Conservation (phyloP, 2,888 invertebrate genomes). For the Apamea epomidion region DNA sequence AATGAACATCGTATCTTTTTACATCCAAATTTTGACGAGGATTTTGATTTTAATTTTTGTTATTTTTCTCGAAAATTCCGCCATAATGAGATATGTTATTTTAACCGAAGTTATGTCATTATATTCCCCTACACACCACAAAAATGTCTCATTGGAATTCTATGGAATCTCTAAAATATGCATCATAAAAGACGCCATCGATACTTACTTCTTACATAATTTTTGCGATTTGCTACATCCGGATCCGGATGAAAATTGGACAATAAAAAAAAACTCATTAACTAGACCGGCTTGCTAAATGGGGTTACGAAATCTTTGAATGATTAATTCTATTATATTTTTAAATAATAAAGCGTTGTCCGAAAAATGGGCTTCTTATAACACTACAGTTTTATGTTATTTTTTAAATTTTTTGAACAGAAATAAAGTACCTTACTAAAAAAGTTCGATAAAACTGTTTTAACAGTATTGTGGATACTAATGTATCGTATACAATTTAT, state of each 20-base stretch:
- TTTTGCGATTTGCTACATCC: neutral
- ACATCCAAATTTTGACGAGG: neutral
- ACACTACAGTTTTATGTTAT: neutral
- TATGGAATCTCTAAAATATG: neutral
- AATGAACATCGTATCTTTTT: neutral
- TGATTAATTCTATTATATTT: neutral
- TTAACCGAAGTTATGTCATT: neutral
- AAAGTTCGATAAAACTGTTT: neutral
- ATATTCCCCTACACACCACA: neutral
- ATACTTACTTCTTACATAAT: neutral
- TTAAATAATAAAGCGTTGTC: neutral
- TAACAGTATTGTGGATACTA: neutral
- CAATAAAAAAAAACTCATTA: neutral
- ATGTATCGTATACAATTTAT: neutral
- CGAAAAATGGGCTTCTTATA: neutral
- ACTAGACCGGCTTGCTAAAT: neutral
- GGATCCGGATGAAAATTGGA: neutral
- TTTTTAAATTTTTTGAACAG: neutral
- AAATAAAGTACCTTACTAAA: neutral
- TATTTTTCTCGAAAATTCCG: neutral
- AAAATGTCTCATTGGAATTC: neutral
- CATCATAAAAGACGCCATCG: neutral
- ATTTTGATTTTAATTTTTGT: neutral
- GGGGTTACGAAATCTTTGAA: neutral
- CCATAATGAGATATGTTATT: neutral